Percentiles rank a stretch among this genome's conserved stretches.
These are phyloP conservation scores for Drosophila pandora DNA, from an alignment of 1,140 invertebrate species.

Conservation along the genomic window DNA sequence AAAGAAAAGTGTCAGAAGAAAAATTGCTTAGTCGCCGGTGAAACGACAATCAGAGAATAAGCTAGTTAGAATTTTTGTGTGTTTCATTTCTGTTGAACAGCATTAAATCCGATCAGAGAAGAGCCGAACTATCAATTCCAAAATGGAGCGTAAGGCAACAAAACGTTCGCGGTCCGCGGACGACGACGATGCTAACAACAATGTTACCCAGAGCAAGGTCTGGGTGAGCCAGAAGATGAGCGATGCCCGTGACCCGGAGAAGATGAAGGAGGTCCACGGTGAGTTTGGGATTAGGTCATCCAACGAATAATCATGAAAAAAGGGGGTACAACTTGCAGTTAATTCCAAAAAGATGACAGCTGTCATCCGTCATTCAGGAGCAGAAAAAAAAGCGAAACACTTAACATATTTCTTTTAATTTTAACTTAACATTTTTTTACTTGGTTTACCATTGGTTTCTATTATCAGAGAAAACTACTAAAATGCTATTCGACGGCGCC, in stretches of 20 bases:
- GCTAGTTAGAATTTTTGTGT: neutral
- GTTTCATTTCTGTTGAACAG: too few species aligned
- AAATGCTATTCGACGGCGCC: conserved; percentile 63
- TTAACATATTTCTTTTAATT: neutral
- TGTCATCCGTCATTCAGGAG: neutral
- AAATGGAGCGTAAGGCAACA: conserved; percentile 42
- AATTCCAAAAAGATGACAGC: neutral
- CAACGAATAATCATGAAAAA: neutral
- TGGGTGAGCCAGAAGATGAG: conserved; percentile 62
- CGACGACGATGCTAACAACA: conserved; percentile 58
- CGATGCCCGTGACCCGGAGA: conserved; percentile 49
- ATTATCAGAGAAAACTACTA: conserved; percentile 60
- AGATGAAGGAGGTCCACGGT: conserved; percentile 73
- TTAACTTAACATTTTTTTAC: neutral
- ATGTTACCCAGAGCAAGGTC: conserved; percentile 58
- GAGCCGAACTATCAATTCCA: neutral
- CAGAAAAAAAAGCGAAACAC: neutral
- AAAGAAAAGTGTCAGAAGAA: neutral
- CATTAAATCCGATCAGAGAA: neutral
- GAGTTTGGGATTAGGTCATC: neutral
- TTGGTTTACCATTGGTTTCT: too few species aligned
- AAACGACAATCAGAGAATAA: neutral
- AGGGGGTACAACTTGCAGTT: too few species aligned
- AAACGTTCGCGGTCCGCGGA: conserved; percentile 62
- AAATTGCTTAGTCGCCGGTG: neutral